These are phyloP conservation scores for Sebastes nivosus DNA, from an alignment of 2,797 vertebrate genomes.

Conservation along the genomic window DNA sequence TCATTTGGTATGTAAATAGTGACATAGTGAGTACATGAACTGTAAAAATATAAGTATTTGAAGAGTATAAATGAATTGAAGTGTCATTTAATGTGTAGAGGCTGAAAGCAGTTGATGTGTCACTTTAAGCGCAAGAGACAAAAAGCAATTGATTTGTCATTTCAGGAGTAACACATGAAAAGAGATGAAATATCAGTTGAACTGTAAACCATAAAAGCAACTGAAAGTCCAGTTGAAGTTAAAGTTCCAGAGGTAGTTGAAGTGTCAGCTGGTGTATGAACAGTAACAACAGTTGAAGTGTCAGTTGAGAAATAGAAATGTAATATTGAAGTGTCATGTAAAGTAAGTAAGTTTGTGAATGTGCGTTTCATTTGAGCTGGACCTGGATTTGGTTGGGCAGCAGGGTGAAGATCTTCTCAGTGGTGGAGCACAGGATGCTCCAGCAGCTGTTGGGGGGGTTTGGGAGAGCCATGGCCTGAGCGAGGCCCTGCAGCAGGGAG, in stretches of 20 bases:
- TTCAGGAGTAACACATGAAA: not conserved
- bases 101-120: not conserved
- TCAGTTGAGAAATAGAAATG: not conserved
- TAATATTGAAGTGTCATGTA: not conserved
- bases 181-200: not conserved
- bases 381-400: slow-evolving; percentile 91
- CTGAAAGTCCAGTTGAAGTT: not conserved
- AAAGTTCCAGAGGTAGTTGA: not conserved
- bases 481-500: slow-evolving; percentile 85
- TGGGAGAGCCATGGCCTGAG: slow-evolving; percentile 89
- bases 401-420: slow-evolving; percentile 87
- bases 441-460: slow-evolving; percentile 89
- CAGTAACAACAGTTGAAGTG: not conserved
- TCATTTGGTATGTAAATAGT: not conserved
- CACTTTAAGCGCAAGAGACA: not conserved
- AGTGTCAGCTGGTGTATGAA: not conserved
- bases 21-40: not conserved
- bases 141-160: not conserved
- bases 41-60: not conserved
- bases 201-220: not conserved
- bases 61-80: not conserved
- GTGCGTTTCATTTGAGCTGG: not conserved
- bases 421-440: slow-evolving; percentile 84
- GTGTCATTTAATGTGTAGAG: not conserved
- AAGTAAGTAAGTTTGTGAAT: not conserved